These are phyloP conservation scores for Falco columbarius DNA, from an alignment of 2,797 vertebrate species.

Conservation along the genomic window DNA sequence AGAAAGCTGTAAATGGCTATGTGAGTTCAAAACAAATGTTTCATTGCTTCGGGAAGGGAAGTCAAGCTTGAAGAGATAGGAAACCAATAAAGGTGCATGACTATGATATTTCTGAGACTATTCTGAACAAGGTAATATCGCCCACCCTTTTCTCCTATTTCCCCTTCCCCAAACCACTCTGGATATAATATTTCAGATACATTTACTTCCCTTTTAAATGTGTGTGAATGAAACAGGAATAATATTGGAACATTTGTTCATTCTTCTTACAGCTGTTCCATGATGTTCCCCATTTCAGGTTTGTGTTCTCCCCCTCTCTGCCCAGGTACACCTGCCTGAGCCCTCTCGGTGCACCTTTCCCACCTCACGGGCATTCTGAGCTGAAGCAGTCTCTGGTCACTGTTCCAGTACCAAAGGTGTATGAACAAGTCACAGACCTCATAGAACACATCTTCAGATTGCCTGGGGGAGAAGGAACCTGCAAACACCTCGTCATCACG, in stretches of 20 bases:
- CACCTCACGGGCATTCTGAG: background rate
- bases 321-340: background rate
- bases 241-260: background rate
- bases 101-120: background rate
- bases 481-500: background rate
- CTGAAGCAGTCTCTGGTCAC: background rate
- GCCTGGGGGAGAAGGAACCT: background rate
- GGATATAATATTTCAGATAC: background rate
- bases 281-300: background rate
- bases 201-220: background rate
- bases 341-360: accelerated
- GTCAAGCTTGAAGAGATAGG: background rate
- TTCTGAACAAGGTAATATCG: background rate
- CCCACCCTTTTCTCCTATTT: background rate
- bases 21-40: background rate
- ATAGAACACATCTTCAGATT: background rate
- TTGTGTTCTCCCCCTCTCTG: background rate
- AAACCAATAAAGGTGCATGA: background rate
- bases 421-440: background rate
- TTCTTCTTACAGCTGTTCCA: background rate
- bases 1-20: background rate
- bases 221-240: background rate
- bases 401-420: background rate
- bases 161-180: background rate
- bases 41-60: background rate